Evolutionary conservation across 2,113 vertebrate genomes (phyloP).

Genomic region (Megaceryle torquata): DNA sequence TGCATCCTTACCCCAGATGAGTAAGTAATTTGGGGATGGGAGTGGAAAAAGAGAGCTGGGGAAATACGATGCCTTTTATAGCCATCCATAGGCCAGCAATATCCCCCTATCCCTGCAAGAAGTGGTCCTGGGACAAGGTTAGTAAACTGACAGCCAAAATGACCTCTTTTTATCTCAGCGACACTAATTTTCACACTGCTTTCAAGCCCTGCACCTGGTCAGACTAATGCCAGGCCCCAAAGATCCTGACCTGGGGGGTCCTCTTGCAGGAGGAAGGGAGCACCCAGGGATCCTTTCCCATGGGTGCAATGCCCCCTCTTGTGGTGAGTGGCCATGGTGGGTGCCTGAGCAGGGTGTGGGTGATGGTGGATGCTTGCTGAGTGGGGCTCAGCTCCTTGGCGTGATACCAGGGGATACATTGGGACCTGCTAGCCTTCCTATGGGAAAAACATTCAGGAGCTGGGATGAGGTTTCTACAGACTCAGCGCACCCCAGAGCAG

Average conservation of each 20-base stretch:
- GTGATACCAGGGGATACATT: rapidly evolving
- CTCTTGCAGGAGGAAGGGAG: rapidly evolving
- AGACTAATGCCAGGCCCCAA: rapidly evolving
- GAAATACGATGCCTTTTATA: neutral
- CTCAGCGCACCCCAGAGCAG: rapidly evolving
- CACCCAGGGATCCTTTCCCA: neutral
- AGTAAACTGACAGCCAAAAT: rapidly evolving
- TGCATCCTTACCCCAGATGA: neutral
- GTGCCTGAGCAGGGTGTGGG: neutral
- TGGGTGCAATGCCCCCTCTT: conserved; percentile 2
- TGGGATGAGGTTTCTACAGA: neutral
- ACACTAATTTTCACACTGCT: rapidly evolving
- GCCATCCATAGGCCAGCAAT: neutral
- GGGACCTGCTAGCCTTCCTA: rapidly evolving
- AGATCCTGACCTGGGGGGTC: neutral
- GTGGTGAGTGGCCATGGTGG: neutral
- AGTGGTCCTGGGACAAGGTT: neutral
- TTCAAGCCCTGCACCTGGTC: rapidly evolving
- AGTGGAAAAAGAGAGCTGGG: neutral
- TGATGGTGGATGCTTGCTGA: rapidly evolving
- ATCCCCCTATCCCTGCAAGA: neutral
- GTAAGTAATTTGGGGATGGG: too few relatives aligned
- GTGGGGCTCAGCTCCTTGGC: rapidly evolving
- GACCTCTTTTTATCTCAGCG: rapidly evolving
- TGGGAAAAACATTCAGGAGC: rapidly evolving